A percentile compares a stretch with the other conserved stretches of the same genome.
These are phyloP conservation scores for Takifugu ocellatus DNA, from an alignment of 2,797 vertebrate species.

Conservation along the genomic window DNA sequence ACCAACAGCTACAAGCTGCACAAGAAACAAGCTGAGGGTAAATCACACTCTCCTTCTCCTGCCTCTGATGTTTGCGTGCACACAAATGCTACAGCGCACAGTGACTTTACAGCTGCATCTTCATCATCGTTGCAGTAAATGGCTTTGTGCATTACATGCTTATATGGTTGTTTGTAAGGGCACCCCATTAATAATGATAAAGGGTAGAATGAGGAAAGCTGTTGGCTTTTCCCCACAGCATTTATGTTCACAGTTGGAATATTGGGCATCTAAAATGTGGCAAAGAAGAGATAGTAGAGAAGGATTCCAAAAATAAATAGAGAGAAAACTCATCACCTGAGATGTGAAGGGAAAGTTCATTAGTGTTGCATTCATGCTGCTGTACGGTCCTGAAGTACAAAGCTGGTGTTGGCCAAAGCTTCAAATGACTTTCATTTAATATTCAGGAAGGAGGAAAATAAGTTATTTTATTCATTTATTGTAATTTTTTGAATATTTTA, in stretches of 20 bases:
- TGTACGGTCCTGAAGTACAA: constrained; percentile 34
- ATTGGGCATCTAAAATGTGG: constrained; percentile 60
- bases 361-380: not conserved
- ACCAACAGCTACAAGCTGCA: no score
- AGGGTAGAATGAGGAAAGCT: constrained; percentile 55
- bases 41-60: no score
- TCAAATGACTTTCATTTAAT: constrained; percentile 58
- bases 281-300: no score
- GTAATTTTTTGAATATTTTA: not conserved
- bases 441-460: constrained; percentile 45
- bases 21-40: no score
- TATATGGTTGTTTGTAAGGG: constrained; percentile 43
- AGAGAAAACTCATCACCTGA: no score
- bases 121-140: constrained; percentile 59
- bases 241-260: constrained; percentile 48
- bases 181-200: constrained; percentile 55
- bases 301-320: no score
- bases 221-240: constrained; percentile 52
- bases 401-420: constrained; percentile 23
- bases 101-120: constrained; percentile 19
- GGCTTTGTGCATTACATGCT: constrained; percentile 51
- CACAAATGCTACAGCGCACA: not conserved
- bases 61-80: not conserved
- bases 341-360: no score
- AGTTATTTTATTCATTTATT: constrained; percentile 59